Conservation (phyloP, 2,113 vertebrate species). For the Thomomys bottae region DNA sequence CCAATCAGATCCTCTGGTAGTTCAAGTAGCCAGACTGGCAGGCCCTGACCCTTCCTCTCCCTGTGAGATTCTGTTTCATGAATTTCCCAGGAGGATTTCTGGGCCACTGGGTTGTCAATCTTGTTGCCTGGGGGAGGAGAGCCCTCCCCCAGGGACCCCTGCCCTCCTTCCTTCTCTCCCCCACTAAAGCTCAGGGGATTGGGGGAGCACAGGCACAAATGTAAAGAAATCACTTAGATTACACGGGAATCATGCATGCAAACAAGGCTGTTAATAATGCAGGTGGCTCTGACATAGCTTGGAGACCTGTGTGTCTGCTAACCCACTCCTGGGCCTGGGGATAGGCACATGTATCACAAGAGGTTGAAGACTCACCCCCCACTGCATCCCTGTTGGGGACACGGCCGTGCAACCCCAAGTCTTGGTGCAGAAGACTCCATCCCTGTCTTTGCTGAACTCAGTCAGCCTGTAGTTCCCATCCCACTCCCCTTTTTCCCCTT, state of each 20-base stretch:
- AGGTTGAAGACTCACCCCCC: background rate
- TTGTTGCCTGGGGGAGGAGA: too few species aligned
- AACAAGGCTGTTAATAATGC: background rate
- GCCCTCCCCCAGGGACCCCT: background rate
- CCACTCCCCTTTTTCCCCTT: too few species aligned
- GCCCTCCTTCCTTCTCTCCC: background rate
- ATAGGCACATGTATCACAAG: background rate
- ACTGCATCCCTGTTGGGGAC: background rate
- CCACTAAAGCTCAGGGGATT: background rate
- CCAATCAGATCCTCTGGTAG: conserved; percentile 56
- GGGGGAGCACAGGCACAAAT: background rate
- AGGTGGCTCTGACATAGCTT: background rate
- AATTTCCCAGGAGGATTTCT: conserved; percentile 69
- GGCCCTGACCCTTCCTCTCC: conserved; percentile 39
- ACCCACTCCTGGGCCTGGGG: background rate
- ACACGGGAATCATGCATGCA: background rate
- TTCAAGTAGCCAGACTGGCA: conserved; percentile 27
- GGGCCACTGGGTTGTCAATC: background rate
- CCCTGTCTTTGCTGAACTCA: background rate
- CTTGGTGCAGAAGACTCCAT: background rate
- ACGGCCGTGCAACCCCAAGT: background rate
- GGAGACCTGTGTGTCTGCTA: background rate
- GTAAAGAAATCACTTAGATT: background rate
- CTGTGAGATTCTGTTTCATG: conserved; percentile 59
- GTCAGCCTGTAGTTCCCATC: background rate